Percentiles rank a stretch among this genome's conserved stretches.
These are phyloP conservation scores for Noctua janthe DNA, from an alignment of 2,888 invertebrate genomes.

Conservation along the genomic window DNA sequence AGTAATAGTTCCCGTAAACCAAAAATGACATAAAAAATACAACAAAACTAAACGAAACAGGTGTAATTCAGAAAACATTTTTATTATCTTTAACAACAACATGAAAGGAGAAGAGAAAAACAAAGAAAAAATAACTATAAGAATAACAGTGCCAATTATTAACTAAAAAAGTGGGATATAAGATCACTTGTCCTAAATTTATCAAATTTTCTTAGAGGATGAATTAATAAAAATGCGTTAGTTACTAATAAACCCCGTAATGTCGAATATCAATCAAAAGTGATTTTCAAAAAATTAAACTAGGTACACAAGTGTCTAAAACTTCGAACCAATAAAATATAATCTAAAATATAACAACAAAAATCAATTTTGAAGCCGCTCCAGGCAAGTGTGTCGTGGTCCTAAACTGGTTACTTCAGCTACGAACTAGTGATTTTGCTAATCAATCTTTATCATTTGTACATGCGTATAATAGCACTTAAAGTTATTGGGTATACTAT, in stretches of 20 bases:
- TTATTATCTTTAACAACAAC: conserved; percentile 85
- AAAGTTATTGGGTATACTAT: conserved; percentile 80
- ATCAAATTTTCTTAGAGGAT: conserved; percentile 61
- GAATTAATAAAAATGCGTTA: conserved; percentile 64
- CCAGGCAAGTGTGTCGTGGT: conserved; percentile 73
- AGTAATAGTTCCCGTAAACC: conserved; percentile 47
- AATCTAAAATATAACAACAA: conserved; percentile 89
- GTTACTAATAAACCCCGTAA: conserved; percentile 67
- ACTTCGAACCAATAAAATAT: conserved; percentile 85
- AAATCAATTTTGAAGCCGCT: conserved; percentile 79
- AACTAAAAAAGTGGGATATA: conserved; percentile 76
- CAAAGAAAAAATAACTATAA: conserved; percentile 84
- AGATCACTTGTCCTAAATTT: conserved; percentile 72
- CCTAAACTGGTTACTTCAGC: conserved; percentile 73
- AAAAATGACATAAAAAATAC: conserved; percentile 66
- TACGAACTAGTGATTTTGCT: conserved; percentile 85
- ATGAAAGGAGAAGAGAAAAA: conserved; percentile 81
- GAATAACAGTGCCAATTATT: conserved; percentile 89
- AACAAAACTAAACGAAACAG: conserved; percentile 81
- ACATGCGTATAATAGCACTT: conserved; percentile 88
- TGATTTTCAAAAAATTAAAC: conserved; percentile 80
- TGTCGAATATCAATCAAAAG: conserved; percentile 76
- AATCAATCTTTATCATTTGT: conserved; percentile 87
- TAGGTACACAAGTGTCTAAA: conserved; percentile 82
- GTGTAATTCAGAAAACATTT: conserved; percentile 85